Evolutionary conservation across 2,797 vertebrate genomes (phyloP).

Genomic region (Urophycis tenuis): DNA sequence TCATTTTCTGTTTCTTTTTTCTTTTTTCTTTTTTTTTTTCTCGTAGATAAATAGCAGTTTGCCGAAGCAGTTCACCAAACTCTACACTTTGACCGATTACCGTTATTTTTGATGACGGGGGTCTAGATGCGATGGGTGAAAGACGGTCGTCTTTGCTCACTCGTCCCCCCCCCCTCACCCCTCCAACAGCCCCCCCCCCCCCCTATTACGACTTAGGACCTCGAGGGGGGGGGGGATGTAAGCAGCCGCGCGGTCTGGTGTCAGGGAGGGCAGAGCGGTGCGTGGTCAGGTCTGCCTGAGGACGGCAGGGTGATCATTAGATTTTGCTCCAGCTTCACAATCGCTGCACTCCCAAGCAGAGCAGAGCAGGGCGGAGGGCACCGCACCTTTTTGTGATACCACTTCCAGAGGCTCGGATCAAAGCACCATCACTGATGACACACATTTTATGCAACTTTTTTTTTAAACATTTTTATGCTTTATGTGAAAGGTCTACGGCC

Average conservation of each 20-base stretch:
- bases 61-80: not conserved
- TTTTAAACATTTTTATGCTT: too few relatives aligned
- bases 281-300: not conserved
- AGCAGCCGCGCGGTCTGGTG: not conserved
- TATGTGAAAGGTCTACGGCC: too few relatives aligned
- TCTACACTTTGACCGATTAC: not conserved
- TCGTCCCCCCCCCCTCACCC: not conserved
- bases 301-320: not conserved
- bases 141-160: not conserved
- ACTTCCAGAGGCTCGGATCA: too few relatives aligned
- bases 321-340: conserved; percentile 27
- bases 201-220: not conserved
- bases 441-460: too few relatives aligned
- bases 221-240: not conserved
- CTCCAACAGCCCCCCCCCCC: not conserved
- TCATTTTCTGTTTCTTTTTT: not conserved
- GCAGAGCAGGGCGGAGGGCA: conserved; percentile 1
- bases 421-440: too few relatives aligned
- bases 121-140: not conserved
- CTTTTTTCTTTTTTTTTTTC: not conserved
- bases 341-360: conserved; percentile 6
- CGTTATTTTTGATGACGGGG: not conserved
- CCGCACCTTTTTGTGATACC: not conserved
- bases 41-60: not conserved
- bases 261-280: conserved; percentile 24